These are phyloP conservation scores for Clitarchus hookeri DNA, from an alignment of 2,888 invertebrate genomes.

Conservation along the genomic window DNA sequence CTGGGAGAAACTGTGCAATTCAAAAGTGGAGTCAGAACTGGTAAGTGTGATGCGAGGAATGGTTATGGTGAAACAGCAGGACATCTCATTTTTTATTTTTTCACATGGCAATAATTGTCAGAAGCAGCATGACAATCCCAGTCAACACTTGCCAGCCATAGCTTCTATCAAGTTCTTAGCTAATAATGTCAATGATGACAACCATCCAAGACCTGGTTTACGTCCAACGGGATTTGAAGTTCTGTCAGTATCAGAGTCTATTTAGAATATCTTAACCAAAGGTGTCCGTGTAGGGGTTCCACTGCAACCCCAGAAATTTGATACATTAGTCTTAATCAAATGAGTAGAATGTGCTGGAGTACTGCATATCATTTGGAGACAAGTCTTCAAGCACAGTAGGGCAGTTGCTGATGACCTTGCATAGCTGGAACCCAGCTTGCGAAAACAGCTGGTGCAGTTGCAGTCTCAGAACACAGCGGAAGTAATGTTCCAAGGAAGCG, in stretches of 20 bases:
- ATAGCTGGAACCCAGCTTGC: not conserved
- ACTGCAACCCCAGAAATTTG: not conserved
- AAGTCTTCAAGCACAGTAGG: not conserved
- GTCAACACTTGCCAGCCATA: too few relatives aligned
- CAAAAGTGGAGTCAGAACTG: not conserved
- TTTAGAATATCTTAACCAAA: not conserved
- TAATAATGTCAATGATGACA: not conserved
- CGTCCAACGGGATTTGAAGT: not conserved
- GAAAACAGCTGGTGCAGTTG: not conserved
- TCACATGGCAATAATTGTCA: not conserved
- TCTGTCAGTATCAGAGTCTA: not conserved
- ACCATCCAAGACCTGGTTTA: not conserved
- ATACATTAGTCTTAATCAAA: not conserved
- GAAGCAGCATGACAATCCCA: too few relatives aligned
- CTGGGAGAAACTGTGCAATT: not conserved
- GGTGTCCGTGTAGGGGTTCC: not conserved
- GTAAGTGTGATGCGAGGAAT: not conserved
- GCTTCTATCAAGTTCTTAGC: too few relatives aligned
- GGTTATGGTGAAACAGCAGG: not conserved
- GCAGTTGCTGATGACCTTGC: not conserved
- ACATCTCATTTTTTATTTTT: not conserved
- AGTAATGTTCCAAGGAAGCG: not conserved
- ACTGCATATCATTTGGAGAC: not conserved
- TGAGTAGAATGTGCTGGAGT: not conserved
- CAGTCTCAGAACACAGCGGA: not conserved